Evolutionary conservation across 2,888 invertebrate genomes (phyloP).

Genomic region (Coelinius sp.): DNA sequence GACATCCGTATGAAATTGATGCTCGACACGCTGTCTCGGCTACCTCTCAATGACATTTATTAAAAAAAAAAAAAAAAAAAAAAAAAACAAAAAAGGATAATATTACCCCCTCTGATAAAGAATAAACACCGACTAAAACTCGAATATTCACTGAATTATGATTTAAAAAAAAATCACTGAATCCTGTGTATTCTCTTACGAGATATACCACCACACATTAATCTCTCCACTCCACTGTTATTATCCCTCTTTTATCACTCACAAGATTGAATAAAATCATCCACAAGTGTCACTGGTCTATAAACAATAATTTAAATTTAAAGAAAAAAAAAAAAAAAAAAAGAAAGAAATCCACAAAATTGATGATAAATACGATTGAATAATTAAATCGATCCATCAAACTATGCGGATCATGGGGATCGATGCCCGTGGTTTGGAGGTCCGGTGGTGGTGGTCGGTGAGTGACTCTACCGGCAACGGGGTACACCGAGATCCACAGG

Average conservation of each 20-base stretch:
- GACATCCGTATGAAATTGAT: conserved; percentile 45
- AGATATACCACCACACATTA: no score
- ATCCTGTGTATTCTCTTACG: no score
- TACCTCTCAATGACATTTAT: background rate
- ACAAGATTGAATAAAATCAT: background rate
- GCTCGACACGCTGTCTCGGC: conserved; percentile 24
- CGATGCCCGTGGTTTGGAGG: conserved; percentile 56
- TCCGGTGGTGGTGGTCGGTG: conserved; percentile 69
- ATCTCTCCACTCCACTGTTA: no score
- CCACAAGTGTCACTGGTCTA: background rate
- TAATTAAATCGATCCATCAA: background rate
- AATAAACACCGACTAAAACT: background rate
- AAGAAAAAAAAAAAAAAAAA: background rate
- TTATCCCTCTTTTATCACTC: background rate
- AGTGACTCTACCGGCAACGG: conserved; percentile 67
- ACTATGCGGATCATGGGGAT: background rate
- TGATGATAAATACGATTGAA: background rate
- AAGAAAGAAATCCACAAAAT: background rate
- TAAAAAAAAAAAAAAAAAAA: conserved; percentile 6
- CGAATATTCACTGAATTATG: conserved; percentile 5
- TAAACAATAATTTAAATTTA: background rate
- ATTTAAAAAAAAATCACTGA: no score
- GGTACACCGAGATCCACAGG: conserved; percentile 68
- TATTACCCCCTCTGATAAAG: background rate
- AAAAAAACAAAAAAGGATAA: no score